Conservation (phyloP, 2,888 invertebrate genomes). For the Antheraea assamensis region DNA sequence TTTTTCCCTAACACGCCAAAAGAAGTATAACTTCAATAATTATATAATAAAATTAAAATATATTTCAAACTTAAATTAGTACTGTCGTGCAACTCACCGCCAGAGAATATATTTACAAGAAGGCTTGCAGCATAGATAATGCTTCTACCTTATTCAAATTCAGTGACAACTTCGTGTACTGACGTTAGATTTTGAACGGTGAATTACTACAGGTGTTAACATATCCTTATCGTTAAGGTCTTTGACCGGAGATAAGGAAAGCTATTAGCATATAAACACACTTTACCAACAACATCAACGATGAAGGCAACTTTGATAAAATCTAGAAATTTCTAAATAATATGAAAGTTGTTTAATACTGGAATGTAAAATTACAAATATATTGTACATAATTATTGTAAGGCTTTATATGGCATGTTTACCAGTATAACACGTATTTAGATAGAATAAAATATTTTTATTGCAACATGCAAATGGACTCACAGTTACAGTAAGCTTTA, state of each 20-base stretch:
- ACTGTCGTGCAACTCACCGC: no score
- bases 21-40: no score
- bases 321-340: constrained; percentile 15
- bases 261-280: constrained; percentile 34
- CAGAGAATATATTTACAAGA: no score
- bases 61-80: no score
- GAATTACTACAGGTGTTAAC: constrained; percentile 9
- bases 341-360: constrained; percentile 5
- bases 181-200: not conserved
- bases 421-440: no score
- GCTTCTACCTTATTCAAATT: constrained; percentile 4
- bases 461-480: no score
- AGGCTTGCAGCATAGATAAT: no score
- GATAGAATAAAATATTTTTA: no score
- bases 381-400: not conserved
- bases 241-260: constrained; percentile 35
- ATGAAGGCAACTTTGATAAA: constrained; percentile 3
- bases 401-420: no score
- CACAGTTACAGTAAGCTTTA: no score
- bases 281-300: constrained; percentile 10
- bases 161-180: constrained; percentile 6
- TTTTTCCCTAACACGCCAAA: no score
- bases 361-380: not conserved
- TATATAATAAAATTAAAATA: no score
- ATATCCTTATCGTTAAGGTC: constrained; percentile 35